phyloP scores from a whole-genome alignment of 2,797 vertebrate species.

The Microctenopoma lineatum region DNA sequence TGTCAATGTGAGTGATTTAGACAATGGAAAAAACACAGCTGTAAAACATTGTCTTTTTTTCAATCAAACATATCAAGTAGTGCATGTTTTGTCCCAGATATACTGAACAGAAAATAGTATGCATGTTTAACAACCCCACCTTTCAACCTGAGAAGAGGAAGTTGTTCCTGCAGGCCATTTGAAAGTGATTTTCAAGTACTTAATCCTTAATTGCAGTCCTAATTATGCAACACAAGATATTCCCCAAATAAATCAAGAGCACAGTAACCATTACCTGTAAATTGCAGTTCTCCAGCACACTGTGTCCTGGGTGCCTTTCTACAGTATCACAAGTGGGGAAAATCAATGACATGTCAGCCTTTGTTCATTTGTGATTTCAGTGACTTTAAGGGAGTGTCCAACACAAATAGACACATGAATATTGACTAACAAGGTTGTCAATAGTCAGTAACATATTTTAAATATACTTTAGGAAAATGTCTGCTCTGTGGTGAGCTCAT shows the following conservation, averaged over 20 bases:
- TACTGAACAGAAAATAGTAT: background rate
- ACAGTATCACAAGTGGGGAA: slow-evolving; percentile 14
- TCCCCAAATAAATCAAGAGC: slow-evolving; percentile 14
- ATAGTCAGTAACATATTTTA: background rate
- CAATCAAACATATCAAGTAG: background rate
- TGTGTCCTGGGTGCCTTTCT: slow-evolving; percentile 11
- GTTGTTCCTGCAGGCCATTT: slow-evolving; percentile 19
- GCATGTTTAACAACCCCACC: background rate
- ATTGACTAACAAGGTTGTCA: background rate
- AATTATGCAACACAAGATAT: slow-evolving; percentile 17
- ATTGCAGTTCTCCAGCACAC: slow-evolving; percentile 1
- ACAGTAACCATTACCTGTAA: slow-evolving; percentile 23
- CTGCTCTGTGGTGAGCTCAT: background rate
- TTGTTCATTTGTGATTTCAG: slow-evolving; percentile 19
- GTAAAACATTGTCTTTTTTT: background rate
- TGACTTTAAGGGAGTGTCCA: slow-evolving; percentile 2
- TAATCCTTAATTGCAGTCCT: slow-evolving; percentile 15
- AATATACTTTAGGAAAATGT: background rate
- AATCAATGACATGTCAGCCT: slow-evolving; percentile 31
- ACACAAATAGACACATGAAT: background rate
- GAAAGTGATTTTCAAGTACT: background rate
- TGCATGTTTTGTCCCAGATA: background rate
- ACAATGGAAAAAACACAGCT: background rate
- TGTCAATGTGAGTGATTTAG: slow-evolving; percentile 1
- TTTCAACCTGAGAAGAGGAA: background rate